Evolutionary conservation across 2,113 vertebrate genomes (phyloP).

Genomic region (Onychostruthus taczanowskii): DNA sequence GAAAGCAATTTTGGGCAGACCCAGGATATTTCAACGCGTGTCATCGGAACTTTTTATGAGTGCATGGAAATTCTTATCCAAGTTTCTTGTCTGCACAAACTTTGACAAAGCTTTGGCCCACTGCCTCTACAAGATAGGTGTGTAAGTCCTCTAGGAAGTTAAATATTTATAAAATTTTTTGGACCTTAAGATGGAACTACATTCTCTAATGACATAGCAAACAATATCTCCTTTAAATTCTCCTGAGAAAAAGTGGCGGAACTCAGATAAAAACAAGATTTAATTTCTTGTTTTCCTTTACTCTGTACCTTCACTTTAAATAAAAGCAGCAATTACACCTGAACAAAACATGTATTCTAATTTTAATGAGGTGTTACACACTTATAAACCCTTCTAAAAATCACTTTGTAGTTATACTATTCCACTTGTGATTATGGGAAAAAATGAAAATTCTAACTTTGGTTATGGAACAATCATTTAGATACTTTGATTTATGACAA

Average conservation of each 20-base stretch:
- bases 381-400: not conserved
- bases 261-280: not conserved
- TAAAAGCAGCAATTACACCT: not conserved
- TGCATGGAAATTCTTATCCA: not conserved
- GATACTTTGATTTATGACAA: not conserved
- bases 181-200: not conserved
- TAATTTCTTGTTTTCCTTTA: not conserved
- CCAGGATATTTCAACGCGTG: not conserved
- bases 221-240: not conserved
- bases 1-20: not conserved
- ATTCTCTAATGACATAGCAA: not conserved
- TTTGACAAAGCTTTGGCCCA: not conserved
- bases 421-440: not conserved
- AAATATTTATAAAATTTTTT: not conserved
- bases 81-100: not conserved
- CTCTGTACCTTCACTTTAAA: not conserved
- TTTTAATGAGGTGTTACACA: not conserved
- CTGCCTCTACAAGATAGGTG: fast-evolving
- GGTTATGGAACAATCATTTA: not conserved
- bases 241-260: not conserved
- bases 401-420: not conserved
- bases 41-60: not conserved
- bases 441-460: not conserved
- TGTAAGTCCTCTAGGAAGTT: not conserved
- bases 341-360: not conserved